These are phyloP conservation scores for Aplodontia rufa DNA, from an alignment of 2,113 vertebrate species.

Conservation along the genomic window DNA sequence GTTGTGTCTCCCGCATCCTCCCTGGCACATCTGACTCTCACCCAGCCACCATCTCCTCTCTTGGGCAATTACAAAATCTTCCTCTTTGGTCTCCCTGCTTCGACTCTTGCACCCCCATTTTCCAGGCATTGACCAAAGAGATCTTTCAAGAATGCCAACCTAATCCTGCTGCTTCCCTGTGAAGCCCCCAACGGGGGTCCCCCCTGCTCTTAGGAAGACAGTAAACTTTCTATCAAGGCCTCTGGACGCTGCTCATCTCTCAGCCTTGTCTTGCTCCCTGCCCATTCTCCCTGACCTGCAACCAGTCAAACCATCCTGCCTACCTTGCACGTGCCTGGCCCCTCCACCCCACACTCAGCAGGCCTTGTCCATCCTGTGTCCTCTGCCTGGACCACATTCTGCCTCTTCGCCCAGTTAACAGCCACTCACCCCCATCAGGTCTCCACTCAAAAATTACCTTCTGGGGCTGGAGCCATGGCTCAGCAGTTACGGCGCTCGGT, in stretches of 20 bases:
- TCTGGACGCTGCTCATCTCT: neutral
- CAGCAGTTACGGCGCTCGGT: too few relatives aligned
- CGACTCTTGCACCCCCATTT: neutral
- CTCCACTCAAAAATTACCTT: neutral
- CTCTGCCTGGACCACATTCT: neutral
- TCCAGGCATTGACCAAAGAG: neutral
- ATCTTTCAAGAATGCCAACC: neutral
- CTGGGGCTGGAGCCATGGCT: too few relatives aligned
- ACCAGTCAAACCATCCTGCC: neutral
- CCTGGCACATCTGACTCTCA: rapidly evolving
- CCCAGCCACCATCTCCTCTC: neutral
- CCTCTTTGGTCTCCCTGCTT: neutral
- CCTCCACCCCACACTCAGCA: neutral
- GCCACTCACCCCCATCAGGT: neutral
- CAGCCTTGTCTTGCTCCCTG: neutral
- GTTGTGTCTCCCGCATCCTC: neutral
- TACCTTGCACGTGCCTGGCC: neutral
- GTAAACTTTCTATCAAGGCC: neutral
- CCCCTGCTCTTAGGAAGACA: neutral
- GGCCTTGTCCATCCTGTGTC: neutral
- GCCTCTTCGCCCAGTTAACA: neutral
- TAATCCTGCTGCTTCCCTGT: neutral
- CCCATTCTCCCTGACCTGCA: neutral
- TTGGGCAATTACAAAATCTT: neutral
- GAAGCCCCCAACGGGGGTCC: neutral